Base-by-base conservation (phyloP, 2,888 invertebrate species). In the Pseudolycoriella hygida region DNA sequence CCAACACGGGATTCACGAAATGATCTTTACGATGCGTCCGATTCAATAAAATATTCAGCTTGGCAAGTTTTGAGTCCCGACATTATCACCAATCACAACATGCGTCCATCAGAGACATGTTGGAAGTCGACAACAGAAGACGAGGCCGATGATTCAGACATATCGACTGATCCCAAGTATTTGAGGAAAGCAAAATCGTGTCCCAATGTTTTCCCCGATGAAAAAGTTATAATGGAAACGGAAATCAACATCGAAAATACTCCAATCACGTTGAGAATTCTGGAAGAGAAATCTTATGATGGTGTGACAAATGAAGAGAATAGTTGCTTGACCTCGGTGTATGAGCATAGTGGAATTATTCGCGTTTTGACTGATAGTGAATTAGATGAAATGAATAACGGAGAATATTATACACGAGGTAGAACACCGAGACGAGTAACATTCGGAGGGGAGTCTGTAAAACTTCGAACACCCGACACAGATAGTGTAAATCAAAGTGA, bases 371-470 rank as follows among this genome's bases (percentile, higher is more conserved):
- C 74, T 34, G 72, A 72, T 48, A 74, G 70, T 30, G 76, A 76
- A 45, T 69, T 73, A 1, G 74, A 74, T 45, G 76, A 76, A 50
- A 68, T 51, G 14, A 55, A 51, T 41, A 48, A 50, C 15, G 52
- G 11, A 15, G 17, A 39, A 15, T 60, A 11, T 56, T 12, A 34
- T 5, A 14, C 12, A 34, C 15, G n/a, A 34, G 59, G 42, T 12
- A 43, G 6, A 41, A 43, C 40, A 10, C 73, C 77, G 0, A 74
- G 84, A 57, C 73, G 83, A 55, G 87, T 87, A 8, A 76, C 83
- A 42, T 87, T 87, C 53, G 87, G 87, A 3, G 87, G 87, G n/a
- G 87, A 87, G 64, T 73, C 83, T 50, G 79, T 87, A 3, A 87
- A 87, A 67, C 73, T 87, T 62, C 68, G 87, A 50, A 87, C 87